phyloP scores from a whole-genome alignment of 1,140 invertebrate species.

The Brachionus paranguensis region DNA sequence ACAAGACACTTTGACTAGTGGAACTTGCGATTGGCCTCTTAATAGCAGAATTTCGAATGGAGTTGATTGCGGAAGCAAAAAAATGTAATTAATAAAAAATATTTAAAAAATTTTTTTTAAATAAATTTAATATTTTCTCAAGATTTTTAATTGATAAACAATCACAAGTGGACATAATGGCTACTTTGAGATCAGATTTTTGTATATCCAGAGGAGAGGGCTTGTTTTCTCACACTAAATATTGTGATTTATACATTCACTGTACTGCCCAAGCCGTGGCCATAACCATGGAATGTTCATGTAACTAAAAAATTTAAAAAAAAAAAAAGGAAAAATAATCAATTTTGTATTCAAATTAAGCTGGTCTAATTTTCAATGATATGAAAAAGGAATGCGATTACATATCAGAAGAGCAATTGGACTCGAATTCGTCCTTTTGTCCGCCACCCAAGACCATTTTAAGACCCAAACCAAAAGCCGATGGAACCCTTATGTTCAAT shows the following conservation, averaged over 20 bases:
- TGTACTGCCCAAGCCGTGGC: slow-evolving; percentile 38
- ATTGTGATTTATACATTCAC: slow-evolving; percentile 39
- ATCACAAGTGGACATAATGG: slow-evolving; percentile 39
- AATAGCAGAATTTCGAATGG: neutral
- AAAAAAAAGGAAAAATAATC: neutral
- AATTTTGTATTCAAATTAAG: neutral
- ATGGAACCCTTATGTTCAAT: slow-evolving; percentile 30
- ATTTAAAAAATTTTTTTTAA: neutral
- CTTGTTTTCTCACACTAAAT: slow-evolving; percentile 13
- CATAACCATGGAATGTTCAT: slow-evolving; percentile 39
- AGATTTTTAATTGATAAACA: slow-evolving; percentile 39
- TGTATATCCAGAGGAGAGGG: slow-evolving; percentile 31
- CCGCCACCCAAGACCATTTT: slow-evolving; percentile 21
- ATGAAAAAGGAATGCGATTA: slow-evolving; percentile 32
- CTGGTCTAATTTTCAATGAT: slow-evolving; percentile 40
- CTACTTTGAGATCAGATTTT: slow-evolving; percentile 40
- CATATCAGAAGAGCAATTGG: slow-evolving; percentile 4
- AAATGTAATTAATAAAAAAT: neutral
- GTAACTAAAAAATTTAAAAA: neutral
- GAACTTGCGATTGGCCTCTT: slow-evolving; percentile 35
- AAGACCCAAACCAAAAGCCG: slow-evolving; percentile 33
- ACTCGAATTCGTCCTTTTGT: slow-evolving; percentile 14
- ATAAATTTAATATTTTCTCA: neutral
- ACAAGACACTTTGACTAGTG: slow-evolving; percentile 12
- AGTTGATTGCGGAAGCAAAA: slow-evolving; percentile 17